Percentiles rank a stretch among this genome's conserved stretches.
phyloP scores from a whole-genome alignment of 2,888 invertebrate species.

The Acheta domesticus region DNA sequence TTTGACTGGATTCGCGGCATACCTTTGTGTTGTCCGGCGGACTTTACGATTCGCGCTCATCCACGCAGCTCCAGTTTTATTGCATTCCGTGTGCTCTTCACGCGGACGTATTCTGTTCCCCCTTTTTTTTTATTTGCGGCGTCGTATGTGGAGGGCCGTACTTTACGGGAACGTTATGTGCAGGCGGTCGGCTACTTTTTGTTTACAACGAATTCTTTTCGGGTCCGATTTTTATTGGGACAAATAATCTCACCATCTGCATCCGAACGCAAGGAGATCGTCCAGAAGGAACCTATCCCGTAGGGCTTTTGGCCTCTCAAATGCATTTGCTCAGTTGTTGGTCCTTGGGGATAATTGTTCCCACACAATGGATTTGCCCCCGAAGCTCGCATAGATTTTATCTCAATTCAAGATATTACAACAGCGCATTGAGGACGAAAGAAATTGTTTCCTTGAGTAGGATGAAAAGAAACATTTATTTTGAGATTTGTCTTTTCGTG shows the following conservation, averaged over 20 bases:
- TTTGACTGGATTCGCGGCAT: not conserved
- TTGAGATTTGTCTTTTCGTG: too few species aligned
- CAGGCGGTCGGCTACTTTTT: not conserved
- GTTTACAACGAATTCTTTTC: not conserved
- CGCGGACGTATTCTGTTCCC: not conserved
- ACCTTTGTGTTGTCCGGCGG: not conserved
- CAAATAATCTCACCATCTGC: not conserved
- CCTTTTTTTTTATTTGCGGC: not conserved
- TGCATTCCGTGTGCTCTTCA: not conserved
- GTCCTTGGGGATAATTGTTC: not conserved
- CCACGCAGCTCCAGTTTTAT: not conserved
- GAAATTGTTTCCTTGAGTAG: too few species aligned
- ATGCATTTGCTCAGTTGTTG: not conserved
- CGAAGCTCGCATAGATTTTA: too few species aligned
- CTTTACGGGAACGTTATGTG: slow-evolving; percentile 5
- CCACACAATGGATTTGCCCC: not conserved
- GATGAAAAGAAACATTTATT: too few species aligned
- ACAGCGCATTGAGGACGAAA: too few species aligned
- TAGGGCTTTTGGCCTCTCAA: not conserved
- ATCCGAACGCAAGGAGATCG: not conserved
- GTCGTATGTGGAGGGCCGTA: not conserved
- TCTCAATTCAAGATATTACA: too few species aligned
- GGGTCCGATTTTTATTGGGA: not conserved
- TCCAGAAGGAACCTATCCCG: not conserved
- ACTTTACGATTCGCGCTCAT: not conserved